Base-by-base conservation (phyloP, 1,140 invertebrate genomes). In the Neelides sp. region DNA sequence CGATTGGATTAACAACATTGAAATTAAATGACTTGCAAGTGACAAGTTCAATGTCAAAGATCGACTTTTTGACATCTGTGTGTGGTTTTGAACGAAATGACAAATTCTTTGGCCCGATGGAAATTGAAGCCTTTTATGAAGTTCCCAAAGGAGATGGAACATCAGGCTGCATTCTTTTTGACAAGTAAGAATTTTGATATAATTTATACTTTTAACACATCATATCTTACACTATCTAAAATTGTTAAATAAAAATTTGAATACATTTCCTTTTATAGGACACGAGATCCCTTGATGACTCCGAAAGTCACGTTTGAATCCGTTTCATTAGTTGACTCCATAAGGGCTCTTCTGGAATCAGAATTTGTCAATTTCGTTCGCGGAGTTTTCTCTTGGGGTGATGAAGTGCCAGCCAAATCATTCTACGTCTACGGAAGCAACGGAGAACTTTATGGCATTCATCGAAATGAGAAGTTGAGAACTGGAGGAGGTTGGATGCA, bases 351-450 rank as follows among this genome's bases (percentile, higher is more conserved):
- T 10, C 19, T 50, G 28, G 28, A 52, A 34, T 12, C 24, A 10
- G 47, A 57, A 48, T 53, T 42, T 32, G 27, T 57, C 13, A 46
- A 23, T 26, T 26, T 32, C 13, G 30, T 50, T 12, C 36, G 50
- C 19, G 13, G 37, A 1, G 30, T 54, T 1, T 53, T 57, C 41
- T 10, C 37, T 1, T 57, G 55, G 51, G 20, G 47, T 23, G 51
- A 53, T 23, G 55, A 50, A 20, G 23, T 28, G 7, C 17, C 36
- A 27, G 15, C 42, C 1, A 41, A 23, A 26, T 37, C 26, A 4
- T 22, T 50, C 17, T 57, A 57, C 32, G 26, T 57, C 0, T 54
- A 49, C 32, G 50, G 55, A 20, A 57, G 50, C 15, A 30, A 57
- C 22, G 46, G 47, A 19, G 50, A 53, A 28, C 28, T 57, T 2